A percentile compares a stretch with the other conserved stretches of the same genome.
Conservation (phyloP, 2,113 vertebrate genomes). For the Xiphias gladius region DNA sequence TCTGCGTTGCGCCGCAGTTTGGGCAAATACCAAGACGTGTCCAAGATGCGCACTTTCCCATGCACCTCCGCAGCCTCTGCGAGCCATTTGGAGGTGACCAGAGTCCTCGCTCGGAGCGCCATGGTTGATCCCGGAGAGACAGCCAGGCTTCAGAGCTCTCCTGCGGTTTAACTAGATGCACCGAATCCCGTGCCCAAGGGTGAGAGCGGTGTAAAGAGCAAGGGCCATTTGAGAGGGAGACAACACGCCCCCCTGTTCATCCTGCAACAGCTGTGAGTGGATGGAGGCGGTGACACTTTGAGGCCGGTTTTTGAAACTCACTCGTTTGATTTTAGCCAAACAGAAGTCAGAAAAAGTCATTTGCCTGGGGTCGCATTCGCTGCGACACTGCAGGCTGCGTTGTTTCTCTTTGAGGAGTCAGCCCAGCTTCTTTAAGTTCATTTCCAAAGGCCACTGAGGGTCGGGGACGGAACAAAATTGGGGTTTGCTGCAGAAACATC, state of each 20-base stretch:
- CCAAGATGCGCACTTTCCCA: slow-evolving; percentile 86
- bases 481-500: too few relatives aligned
- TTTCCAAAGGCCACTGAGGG: too few relatives aligned
- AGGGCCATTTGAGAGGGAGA: not conserved
- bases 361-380: not conserved
- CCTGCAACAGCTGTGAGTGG: slow-evolving; percentile 33
- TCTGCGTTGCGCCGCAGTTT: slow-evolving; percentile 85
- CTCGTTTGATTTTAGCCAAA: not conserved
- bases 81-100: slow-evolving; percentile 91
- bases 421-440: too few relatives aligned
- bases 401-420: too few relatives aligned
- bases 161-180: not conserved
- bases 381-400: too few relatives aligned
- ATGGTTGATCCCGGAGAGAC: slow-evolving; percentile 68
- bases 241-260: slow-evolving; percentile 11
- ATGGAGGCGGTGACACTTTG: not conserved
- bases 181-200: slow-evolving; percentile 20
- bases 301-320: too few relatives aligned
- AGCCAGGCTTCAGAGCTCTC: not conserved
- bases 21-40: slow-evolving; percentile 94
- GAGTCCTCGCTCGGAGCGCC: slow-evolving; percentile 84
- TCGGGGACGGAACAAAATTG: too few relatives aligned
- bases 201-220: not conserved
- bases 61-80: slow-evolving; percentile 83
- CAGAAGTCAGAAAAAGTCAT: too few relatives aligned